These are phyloP conservation scores for Pentalonia nigronervosa DNA, from an alignment of 1,140 invertebrate genomes.

Conservation along the genomic window DNA sequence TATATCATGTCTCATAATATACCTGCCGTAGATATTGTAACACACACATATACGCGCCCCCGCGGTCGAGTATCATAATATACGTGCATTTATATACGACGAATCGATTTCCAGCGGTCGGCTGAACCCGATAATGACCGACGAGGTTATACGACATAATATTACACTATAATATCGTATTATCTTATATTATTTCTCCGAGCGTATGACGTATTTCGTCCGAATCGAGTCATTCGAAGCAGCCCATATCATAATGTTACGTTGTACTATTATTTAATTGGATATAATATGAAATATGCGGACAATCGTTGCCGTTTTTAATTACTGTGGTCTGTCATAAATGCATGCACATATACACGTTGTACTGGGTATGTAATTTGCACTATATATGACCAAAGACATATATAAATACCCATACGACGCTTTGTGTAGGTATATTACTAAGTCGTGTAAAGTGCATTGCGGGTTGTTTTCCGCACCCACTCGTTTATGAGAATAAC, in stretches of 20 bases:
- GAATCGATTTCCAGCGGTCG: background rate
- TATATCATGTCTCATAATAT: background rate
- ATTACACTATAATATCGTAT: background rate
- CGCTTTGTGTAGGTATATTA: background rate
- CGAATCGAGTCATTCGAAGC: background rate
- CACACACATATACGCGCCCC: background rate
- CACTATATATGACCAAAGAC: too few relatives aligned
- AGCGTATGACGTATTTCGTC: background rate
- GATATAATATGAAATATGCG: background rate
- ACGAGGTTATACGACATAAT: background rate
- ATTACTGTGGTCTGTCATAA: background rate
- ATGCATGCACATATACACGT: too few relatives aligned
- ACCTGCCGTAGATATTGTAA: too few relatives aligned
- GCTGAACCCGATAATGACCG: background rate
- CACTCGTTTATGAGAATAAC: background rate
- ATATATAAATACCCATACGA: background rate
- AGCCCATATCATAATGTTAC: background rate
- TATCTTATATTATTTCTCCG: background rate
- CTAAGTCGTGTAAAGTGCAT: background rate
- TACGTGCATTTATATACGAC: background rate
- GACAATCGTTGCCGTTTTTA: background rate
- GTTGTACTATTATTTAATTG: background rate
- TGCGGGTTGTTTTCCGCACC: background rate
- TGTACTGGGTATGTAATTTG: too few relatives aligned
- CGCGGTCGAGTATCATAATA: background rate